These are phyloP conservation scores for Drosophila atroscutellata DNA, from an alignment of 2,888 invertebrate species.

Conservation along the genomic window DNA sequence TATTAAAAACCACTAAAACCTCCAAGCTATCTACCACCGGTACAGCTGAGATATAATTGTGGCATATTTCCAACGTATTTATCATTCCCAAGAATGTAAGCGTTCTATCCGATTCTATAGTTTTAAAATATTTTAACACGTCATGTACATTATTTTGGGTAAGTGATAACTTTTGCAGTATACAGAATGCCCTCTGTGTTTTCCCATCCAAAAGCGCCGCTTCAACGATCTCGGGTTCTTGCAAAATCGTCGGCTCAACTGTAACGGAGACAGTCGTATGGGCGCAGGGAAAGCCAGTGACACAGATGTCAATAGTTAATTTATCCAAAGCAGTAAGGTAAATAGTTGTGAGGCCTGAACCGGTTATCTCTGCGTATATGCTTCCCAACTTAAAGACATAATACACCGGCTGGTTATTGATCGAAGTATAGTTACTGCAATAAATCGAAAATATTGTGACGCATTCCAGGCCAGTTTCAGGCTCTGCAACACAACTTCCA, in stretches of 20 bases:
- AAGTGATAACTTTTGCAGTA: constrained; percentile 5
- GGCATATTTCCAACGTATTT: constrained; percentile 27
- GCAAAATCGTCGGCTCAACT: not conserved
- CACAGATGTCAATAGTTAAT: constrained; percentile 29
- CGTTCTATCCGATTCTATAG: not conserved
- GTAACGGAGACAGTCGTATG: not conserved
- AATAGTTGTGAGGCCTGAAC: constrained; percentile 9
- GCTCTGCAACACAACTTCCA: constrained; percentile 3
- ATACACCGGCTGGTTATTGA: not conserved
- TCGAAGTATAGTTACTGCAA: not conserved
- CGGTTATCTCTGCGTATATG: constrained; percentile 3
- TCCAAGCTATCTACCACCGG: not conserved
- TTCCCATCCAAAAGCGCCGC: not conserved
- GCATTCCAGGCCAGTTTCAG: constrained; percentile 20
- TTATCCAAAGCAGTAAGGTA: not conserved
- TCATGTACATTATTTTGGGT: not conserved
- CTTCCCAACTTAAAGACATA: constrained; percentile 20
- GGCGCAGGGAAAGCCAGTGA: constrained; percentile 1
- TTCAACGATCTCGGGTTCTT: not conserved
- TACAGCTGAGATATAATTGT: not conserved
- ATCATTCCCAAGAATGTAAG: constrained; percentile 12
- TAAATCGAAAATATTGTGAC: constrained; percentile 11
- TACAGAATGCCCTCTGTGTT: constrained; percentile 26
- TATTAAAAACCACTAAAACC: not conserved
- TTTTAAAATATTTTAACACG: not conserved